Evolutionary conservation across 2,113 vertebrate genomes (phyloP).

Genomic region (Malurus elegans): DNA sequence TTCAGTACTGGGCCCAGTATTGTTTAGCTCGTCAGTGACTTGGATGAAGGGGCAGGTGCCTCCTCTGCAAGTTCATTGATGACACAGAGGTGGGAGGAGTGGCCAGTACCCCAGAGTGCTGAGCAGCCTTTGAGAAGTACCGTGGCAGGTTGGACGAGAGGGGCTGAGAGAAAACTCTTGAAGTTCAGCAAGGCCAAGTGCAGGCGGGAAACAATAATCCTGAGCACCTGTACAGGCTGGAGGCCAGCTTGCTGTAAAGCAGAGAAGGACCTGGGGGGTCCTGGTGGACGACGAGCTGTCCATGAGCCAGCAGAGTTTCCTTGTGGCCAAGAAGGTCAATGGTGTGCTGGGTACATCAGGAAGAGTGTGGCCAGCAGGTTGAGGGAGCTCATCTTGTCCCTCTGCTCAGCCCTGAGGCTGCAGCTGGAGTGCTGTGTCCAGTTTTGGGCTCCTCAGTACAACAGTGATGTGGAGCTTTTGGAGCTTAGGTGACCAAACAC

Average conservation of each 20-base stretch:
- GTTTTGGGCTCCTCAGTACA: neutral
- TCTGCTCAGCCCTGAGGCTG: neutral
- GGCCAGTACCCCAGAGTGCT: neutral
- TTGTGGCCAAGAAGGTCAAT: accelerated
- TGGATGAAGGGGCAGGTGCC: neutral
- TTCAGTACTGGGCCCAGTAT: neutral
- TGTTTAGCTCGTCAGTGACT: neutral
- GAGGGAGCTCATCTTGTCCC: neutral
- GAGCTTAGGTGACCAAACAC: neutral
- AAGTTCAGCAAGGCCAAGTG: neutral
- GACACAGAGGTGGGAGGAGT: neutral
- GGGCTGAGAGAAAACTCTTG: neutral
- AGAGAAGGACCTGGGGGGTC: neutral
- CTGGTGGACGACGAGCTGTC: neutral
- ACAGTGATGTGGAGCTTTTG: neutral
- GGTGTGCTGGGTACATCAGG: neutral
- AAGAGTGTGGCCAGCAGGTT: neutral
- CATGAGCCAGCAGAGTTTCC: neutral
- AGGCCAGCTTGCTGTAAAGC: neutral
- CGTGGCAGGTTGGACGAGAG: accelerated
- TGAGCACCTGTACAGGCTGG: accelerated
- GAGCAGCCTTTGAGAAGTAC: neutral
- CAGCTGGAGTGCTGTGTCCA: neutral
- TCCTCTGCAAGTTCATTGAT: neutral
- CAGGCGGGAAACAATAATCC: neutral